Base-by-base conservation (phyloP, 2,113 vertebrate genomes). In the Pagrus major region DNA sequence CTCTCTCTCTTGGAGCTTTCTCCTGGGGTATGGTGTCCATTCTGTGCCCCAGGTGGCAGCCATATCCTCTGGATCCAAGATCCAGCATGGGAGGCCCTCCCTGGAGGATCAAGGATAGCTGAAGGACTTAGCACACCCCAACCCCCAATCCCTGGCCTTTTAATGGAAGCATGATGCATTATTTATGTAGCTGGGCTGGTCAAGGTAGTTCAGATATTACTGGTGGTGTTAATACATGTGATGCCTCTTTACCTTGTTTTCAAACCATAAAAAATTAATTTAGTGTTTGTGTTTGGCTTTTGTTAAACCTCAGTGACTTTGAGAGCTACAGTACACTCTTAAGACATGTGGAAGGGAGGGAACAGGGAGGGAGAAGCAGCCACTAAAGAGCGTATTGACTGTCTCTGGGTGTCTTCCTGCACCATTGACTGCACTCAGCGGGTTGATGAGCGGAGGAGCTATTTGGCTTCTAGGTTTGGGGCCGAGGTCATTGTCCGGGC, bases 401-500 rank as follows among this genome's bases (percentile, higher is more conserved):
- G 64, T 78, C 83, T 80, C 56, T 76, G 56, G 67, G 68, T 85
- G 82, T 86, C 86, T 90, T 92, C 87, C 82, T 90, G 83, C 81
- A 51, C 76, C 86, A 84, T 83, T 91, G 81, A 91, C 86, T 78
- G 70, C 47, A 75, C 86, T 51, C 91, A 90, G 91, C 91, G 91
- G 92, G 90, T 78, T 88, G 83, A 89, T 77, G 86, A 89, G 80
- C 47, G 56, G 69, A 92, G 54, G 87, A 90, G 86, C 84, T 89
- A 81, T 87, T 86, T 91, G 86, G 77, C 86, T 81, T 70, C 69
- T 88, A 78, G 85, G 78, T 84, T 60, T 70, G 80, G 64, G 64
- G 76, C 69, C 42, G 63, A 84, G 87, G 91, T 92, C 91, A 93
- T 91, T 92, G 87, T 94, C 85, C 59, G 3, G 60, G 52, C 88